A percentile compares a stretch with the other conserved stretches of the same genome.
phyloP scores from a whole-genome alignment of 2,888 invertebrate species.

The Eulithis prunata region DNA sequence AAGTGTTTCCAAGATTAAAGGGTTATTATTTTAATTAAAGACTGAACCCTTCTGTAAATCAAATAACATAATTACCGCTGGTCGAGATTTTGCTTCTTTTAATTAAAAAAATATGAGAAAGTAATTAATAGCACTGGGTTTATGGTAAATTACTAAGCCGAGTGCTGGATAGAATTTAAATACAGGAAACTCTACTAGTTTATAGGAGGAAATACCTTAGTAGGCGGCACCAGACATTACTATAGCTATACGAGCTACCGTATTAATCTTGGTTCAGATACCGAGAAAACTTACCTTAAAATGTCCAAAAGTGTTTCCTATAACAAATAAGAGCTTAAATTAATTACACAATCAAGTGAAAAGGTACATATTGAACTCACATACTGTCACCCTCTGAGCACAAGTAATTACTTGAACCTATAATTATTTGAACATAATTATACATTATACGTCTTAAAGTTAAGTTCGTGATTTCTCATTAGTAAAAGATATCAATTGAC shows the following conservation, averaged over 20 bases:
- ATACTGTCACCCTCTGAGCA: too few species aligned
- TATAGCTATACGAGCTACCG: background rate
- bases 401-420: too few species aligned
- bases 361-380: too few species aligned
- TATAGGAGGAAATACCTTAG: background rate
- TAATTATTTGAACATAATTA: too few species aligned
- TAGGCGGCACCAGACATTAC: background rate
- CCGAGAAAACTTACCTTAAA: slow-evolving; percentile 38
- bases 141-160: slow-evolving; percentile 9
- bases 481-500: too few species aligned
- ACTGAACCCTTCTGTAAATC: slow-evolving; percentile 43
- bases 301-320: slow-evolving; percentile 50
- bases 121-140: slow-evolving; percentile 2
- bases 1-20: slow-evolving; percentile 40
- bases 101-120: slow-evolving; percentile 38
- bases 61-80: slow-evolving; percentile 44
- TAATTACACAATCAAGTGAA: slow-evolving; percentile 7
- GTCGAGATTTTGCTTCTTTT: slow-evolving; percentile 37
- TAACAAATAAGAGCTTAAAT: slow-evolving; percentile 43
- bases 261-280: background rate
- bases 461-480: too few species aligned
- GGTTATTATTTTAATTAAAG: slow-evolving; percentile 43
- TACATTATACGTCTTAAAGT: too few species aligned
- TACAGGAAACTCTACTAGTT: slow-evolving; percentile 2
- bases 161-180: slow-evolving; percentile 2